These are phyloP conservation scores for Formica exsecta DNA, from an alignment of 1,140 invertebrate genomes.

Conservation along the genomic window DNA sequence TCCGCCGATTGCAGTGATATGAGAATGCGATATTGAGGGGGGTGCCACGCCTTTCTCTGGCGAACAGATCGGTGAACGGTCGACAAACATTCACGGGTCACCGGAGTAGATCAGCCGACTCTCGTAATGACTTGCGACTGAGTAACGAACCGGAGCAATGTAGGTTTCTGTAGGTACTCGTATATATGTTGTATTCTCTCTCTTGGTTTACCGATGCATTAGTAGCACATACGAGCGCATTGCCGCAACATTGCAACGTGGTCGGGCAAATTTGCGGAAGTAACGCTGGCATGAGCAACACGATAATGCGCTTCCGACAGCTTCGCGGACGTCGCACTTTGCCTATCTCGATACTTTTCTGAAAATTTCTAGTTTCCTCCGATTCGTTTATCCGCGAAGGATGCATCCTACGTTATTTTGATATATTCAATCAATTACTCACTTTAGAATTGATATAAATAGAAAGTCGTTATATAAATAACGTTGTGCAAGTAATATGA, in stretches of 20 bases:
- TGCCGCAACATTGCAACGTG: slow-evolving; percentile 35
- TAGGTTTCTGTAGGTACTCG: slow-evolving; percentile 66
- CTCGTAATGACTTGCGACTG: slow-evolving; percentile 77
- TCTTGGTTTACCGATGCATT: slow-evolving; percentile 36
- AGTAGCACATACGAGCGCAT: slow-evolving; percentile 9
- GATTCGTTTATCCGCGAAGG: slow-evolving; percentile 8
- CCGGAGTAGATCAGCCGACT: slow-evolving; percentile 66
- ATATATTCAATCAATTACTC: neutral
- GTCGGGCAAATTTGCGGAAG: slow-evolving; percentile 68
- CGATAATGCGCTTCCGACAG: slow-evolving; percentile 63
- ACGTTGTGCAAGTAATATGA: slow-evolving; percentile 15
- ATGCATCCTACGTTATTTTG: slow-evolving; percentile 24
- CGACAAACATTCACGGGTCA: slow-evolving; percentile 83
- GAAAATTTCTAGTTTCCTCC: slow-evolving; percentile 25
- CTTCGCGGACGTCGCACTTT: slow-evolving; percentile 55
- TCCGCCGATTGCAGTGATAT: slow-evolving; percentile 66
- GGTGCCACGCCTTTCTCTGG: slow-evolving; percentile 84
- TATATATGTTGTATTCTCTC: slow-evolving; percentile 15
- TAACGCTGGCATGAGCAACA: slow-evolving; percentile 58
- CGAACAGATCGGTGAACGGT: slow-evolving; percentile 77
- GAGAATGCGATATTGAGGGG: slow-evolving; percentile 79
- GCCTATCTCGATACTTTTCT: slow-evolving; percentile 34
- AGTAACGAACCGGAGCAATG: slow-evolving; percentile 65
- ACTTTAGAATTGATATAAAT: slow-evolving; percentile 20
- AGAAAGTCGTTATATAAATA: slow-evolving; percentile 55